Conservation (phyloP, 1,140 invertebrate species). For the Coelopa frigida region DNA sequence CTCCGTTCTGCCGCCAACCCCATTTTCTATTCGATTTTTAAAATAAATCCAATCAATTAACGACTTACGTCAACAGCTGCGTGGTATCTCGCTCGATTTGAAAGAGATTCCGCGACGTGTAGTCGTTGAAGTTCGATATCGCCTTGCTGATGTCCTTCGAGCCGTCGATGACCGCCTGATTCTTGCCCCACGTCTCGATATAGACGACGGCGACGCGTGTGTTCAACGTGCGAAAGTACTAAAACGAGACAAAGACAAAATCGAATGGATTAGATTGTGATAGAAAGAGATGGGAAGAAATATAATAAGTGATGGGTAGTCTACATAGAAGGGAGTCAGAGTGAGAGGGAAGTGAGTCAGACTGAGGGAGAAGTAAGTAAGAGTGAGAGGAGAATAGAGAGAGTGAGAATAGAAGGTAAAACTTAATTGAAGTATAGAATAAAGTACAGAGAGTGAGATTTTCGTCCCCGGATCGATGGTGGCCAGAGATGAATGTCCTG, state of each 20-base stretch:
- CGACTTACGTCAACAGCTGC: conserved; percentile 84
- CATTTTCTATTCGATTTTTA: not conserved
- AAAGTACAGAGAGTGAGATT: too few relatives aligned
- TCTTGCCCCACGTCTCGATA: conserved; percentile 89
- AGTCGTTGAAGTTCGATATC: conserved; percentile 83
- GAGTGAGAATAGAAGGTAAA: too few relatives aligned
- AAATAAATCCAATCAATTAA: too few relatives aligned
- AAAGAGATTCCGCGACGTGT: conserved; percentile 73
- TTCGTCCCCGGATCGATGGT: too few relatives aligned
- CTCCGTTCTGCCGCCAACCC: not conserved
- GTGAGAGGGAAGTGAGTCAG: too few relatives aligned
- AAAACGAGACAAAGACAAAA: conserved; percentile 38
- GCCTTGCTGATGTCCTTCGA: conserved; percentile 79
- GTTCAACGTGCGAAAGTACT: conserved; percentile 90
- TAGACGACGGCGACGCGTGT: conserved; percentile 91
- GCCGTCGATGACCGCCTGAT: conserved; percentile 72
- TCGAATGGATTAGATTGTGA: not conserved
- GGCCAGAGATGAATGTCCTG: too few relatives aligned
- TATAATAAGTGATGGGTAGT: too few relatives aligned
- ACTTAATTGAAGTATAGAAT: too few relatives aligned
- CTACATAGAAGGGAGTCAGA: too few relatives aligned
- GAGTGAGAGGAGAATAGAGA: too few relatives aligned
- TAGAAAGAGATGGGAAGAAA: too few relatives aligned
- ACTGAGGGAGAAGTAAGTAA: too few relatives aligned
- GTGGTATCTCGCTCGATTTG: conserved; percentile 81